Conservation (phyloP, 2,797 vertebrate genomes). For the Selene dorsalis region DNA sequence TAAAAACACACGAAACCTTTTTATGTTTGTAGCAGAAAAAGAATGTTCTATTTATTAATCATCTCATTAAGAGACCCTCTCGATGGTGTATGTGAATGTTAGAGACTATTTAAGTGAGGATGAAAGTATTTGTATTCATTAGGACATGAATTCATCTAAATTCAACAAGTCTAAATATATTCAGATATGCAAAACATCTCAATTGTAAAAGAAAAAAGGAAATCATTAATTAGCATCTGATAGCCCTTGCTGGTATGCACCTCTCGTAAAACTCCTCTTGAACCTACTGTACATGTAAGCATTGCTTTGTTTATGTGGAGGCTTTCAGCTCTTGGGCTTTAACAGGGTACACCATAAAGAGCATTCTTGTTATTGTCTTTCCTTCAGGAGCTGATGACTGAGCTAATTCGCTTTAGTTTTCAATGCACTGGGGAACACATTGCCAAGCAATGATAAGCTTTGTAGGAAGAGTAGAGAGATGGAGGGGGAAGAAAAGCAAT, state of each 20-base stretch:
- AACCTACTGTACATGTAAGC: constrained; percentile 70
- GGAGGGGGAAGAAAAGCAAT: constrained; percentile 84
- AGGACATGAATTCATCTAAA: constrained; percentile 20
- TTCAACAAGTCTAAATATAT: constrained; percentile 33
- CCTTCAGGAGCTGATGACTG: constrained; percentile 96
- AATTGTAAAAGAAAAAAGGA: constrained; percentile 22
- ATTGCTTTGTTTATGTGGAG: constrained; percentile 74
- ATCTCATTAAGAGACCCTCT: neutral
- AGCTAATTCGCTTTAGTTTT: constrained; percentile 99
- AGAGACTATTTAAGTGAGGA: neutral
- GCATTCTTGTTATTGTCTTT: constrained; percentile 97
- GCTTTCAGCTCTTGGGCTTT: constrained; percentile 81
- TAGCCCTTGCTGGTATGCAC: constrained; percentile 22
- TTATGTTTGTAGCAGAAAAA: neutral
- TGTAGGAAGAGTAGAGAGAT: constrained; percentile 87
- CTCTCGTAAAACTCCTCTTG: constrained; percentile 54
- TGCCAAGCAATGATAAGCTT: constrained; percentile 96
- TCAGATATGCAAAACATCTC: neutral
- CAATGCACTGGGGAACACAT: constrained; percentile 96
- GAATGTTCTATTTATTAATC: constrained; percentile 7
- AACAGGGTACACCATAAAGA: constrained; percentile 92
- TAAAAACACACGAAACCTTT: neutral
- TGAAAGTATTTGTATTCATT: neutral
- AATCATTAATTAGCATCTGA: constrained; percentile 46
- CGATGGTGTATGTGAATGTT: neutral